Evolutionary conservation across 2,113 vertebrate species (phyloP), one percentile per base, ranked within the genome.

Genomic region (Leptobrachium ailaonicum): DNA sequence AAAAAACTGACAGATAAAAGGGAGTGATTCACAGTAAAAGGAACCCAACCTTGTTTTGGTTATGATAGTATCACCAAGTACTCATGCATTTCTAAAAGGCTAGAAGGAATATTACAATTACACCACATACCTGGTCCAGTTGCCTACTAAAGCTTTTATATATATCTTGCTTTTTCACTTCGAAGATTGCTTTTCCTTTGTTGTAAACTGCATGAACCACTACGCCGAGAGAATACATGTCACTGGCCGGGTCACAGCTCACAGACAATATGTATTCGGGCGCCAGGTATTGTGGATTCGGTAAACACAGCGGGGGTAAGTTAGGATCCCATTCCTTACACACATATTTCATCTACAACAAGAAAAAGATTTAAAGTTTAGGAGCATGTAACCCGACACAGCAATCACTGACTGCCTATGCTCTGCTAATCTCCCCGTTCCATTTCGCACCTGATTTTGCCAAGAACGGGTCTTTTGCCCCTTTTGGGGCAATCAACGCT

Each of bases 301-400:
- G 96, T 85, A 99, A 95, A 94, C 96, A 98, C 75, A 99, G 91
- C 0, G 95, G 92, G 6, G 96, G 96, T n/a, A 98, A 92, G 83
- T 96, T 98, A 77, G 98, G 97, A 84, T 98, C 97, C 98, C 98
- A 99, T 84, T 99, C 98, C 90, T 98, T 98, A 88, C 96, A 99
- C 2, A 90, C 88, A 86, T 96, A 99, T 77, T 96, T 98, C 0
- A 87, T 94, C 97, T 99, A n/a, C 2, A 72, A 56, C 7, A 56
- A 54, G 20, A 4, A 44, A 69, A 69, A 63, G 42, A 41, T 3
- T 32, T 32, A 32, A 32, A 32, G 20, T 32, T 32, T 32, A 32
- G 20, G 20, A 32, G 20, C 20, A 32, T 32, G 20, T 32, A 32
- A 32, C 20, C 20, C 20, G 20, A 32, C 20, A 32, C 20, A 32